These are phyloP conservation scores for Herpetotheres cachinnans DNA, from an alignment of 2,113 vertebrate genomes.

Conservation along the genomic window DNA sequence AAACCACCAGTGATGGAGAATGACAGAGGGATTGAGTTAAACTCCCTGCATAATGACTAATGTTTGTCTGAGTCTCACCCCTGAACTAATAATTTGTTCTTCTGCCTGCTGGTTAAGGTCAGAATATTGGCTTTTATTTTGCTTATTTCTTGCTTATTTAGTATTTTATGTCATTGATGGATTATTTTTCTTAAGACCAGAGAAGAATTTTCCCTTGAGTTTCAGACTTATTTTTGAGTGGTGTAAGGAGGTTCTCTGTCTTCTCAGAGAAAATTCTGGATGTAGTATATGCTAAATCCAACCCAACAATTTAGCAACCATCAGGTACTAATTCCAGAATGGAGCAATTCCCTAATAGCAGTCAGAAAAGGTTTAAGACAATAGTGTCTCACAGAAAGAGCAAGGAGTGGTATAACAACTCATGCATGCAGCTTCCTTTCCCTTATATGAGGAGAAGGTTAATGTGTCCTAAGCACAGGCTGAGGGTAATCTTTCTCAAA, in stretches of 20 bases:
- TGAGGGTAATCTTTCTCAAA: neutral
- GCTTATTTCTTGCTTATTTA: neutral
- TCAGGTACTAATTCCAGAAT: neutral
- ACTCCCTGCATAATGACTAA: neutral
- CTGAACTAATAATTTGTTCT: neutral
- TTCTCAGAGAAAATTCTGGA: neutral
- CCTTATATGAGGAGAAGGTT: neutral
- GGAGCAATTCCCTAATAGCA: neutral
- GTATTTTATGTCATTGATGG: neutral
- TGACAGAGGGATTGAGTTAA: neutral
- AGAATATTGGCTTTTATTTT: neutral
- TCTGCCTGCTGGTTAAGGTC: neutral
- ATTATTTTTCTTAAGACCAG: neutral
- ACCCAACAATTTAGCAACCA: accelerated
- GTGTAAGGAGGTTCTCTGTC: neutral
- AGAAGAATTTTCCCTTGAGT: neutral
- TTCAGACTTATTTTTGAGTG: neutral
- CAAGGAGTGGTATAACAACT: neutral
- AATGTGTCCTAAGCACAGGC: neutral
- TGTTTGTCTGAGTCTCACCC: neutral
- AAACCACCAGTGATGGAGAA: neutral
- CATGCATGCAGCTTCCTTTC: neutral
- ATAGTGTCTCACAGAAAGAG: neutral
- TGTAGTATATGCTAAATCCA: neutral
- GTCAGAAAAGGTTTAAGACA: neutral